A percentile compares a stretch with the other conserved stretches of the same genome.
Conservation (phyloP, 1,140 invertebrate genomes). For the Lethrus apterus region DNA sequence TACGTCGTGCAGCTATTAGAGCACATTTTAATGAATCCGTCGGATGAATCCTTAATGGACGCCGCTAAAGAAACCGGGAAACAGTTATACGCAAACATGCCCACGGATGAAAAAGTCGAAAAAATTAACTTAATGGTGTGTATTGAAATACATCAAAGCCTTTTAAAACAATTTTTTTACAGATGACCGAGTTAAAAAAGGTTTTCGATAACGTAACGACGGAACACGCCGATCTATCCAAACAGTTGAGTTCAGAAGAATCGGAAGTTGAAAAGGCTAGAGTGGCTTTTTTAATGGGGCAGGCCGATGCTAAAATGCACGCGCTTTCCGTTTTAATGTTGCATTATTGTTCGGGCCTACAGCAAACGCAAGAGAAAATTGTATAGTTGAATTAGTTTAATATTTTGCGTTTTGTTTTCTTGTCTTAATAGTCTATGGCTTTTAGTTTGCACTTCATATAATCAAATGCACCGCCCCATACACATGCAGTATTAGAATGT, state of each 20-base stretch:
- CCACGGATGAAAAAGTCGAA: conserved; percentile 51
- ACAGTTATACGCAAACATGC: conserved; percentile 59
- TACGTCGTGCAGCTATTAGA: conserved; percentile 38
- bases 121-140: conserved; percentile 66
- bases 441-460: no score
- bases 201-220: conserved; percentile 58
- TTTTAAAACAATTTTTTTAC: conserved; percentile 24
- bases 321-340: conserved; percentile 75
- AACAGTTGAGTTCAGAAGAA: conserved; percentile 42
- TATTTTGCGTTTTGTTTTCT: no score
- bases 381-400: no score
- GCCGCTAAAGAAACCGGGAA: conserved; percentile 71
- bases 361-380: conserved; percentile 43
- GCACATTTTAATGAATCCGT: conserved; percentile 47
- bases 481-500: no score
- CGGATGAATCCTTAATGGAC: conserved; percentile 70
- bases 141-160: no score
- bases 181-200: conserved; percentile 69
- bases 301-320: conserved; percentile 68
- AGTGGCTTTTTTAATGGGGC: conserved; percentile 47
- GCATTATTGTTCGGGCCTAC: conserved; percentile 76
- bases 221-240: conserved; percentile 44
- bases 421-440: no score
- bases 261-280: conserved; percentile 49
- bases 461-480: no score